A percentile compares a stretch with the other conserved stretches of the same genome.
phyloP scores from a whole-genome alignment of 1,140 invertebrate genomes.

The Wasmannia auropunctata region DNA sequence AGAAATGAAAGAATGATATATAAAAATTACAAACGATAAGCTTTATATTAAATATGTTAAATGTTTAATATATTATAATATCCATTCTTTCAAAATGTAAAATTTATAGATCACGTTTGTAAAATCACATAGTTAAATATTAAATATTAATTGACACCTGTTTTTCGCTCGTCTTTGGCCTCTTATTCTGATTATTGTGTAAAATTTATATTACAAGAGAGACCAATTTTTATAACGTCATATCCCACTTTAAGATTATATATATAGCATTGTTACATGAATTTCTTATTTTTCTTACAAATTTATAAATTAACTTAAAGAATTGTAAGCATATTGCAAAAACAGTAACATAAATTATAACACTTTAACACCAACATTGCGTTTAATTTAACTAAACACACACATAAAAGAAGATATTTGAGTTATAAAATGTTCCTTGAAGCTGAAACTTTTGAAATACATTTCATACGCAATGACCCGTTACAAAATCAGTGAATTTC shows the following conservation, averaged over 20 bases:
- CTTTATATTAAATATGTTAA: not conserved
- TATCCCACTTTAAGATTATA: not conserved
- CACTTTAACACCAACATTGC: not conserved
- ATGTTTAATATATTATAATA: not conserved
- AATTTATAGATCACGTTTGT: no score
- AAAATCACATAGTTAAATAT: no score
- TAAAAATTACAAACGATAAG: not conserved
- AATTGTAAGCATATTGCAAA: not conserved
- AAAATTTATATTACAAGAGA: not conserved
- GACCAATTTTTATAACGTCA: not conserved
- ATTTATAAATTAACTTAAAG: not conserved
- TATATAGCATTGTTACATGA: not conserved
- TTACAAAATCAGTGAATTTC: conserved; percentile 6
- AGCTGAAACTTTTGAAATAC: not conserved
- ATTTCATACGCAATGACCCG: not conserved
- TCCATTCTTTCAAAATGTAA: not conserved
- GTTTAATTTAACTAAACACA: not conserved
- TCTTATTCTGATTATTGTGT: no score
- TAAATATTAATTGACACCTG: no score
- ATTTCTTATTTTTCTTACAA: not conserved
- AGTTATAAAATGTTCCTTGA: not conserved
- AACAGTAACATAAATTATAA: not conserved
- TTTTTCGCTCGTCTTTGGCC: no score
- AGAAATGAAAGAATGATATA: not conserved
- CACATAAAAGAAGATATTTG: not conserved